Percentiles rank a stretch among this genome's conserved stretches.
These are phyloP conservation scores for Trididemnum miniatum DNA, from an alignment of 23 tunicate species.

Conservation along the genomic window DNA sequence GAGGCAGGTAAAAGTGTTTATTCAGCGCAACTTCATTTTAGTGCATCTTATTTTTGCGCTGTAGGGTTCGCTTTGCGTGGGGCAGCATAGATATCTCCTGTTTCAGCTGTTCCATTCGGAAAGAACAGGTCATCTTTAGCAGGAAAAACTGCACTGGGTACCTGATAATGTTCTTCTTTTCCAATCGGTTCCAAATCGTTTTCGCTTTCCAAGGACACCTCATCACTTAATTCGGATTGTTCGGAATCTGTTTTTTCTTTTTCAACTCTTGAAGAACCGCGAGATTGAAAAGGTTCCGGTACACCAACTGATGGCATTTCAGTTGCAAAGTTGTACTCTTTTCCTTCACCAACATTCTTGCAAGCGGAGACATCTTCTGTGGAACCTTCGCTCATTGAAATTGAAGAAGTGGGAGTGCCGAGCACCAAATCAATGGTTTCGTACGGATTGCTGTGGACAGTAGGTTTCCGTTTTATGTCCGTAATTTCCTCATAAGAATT, in stretches of 20 bases:
- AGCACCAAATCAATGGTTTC: constrained; percentile 10
- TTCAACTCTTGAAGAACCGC: not conserved
- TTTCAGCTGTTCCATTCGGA: not conserved
- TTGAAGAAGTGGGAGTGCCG: not conserved
- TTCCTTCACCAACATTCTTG: not conserved
- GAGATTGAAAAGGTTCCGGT: not conserved
- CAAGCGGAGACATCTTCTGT: not conserved
- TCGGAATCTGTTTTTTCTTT: not conserved
- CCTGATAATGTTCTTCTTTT: not conserved
- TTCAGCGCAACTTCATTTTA: too few species aligned
- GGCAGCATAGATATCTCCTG: not conserved
- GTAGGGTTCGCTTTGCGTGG: too few species aligned
- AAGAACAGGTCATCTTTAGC: not conserved
- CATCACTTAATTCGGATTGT: not conserved
- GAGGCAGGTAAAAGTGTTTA: too few species aligned
- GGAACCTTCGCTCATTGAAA: not conserved
- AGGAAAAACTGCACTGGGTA: not conserved
- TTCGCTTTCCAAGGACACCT: not conserved
- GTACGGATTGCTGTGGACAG: not conserved
- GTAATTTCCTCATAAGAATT: not conserved
- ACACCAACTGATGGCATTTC: constrained; percentile 4
- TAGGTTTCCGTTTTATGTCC: not conserved
- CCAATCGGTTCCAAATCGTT: not conserved
- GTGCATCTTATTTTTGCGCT: too few species aligned
- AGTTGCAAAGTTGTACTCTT: not conserved